These are phyloP conservation scores for Synergus umbraculus DNA, from an alignment of 2,888 invertebrate genomes.

Conservation along the genomic window DNA sequence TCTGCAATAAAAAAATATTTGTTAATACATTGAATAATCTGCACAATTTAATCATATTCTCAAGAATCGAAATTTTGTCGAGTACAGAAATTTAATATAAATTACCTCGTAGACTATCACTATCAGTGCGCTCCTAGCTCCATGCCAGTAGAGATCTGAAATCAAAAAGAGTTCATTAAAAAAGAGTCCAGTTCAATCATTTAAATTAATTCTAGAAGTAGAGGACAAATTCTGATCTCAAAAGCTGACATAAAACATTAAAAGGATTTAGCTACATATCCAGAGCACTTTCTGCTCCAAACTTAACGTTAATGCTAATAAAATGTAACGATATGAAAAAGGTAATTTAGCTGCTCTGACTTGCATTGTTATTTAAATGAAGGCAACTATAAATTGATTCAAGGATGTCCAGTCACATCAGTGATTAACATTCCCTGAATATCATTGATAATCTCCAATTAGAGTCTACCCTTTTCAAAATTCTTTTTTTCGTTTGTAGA, in stretches of 20 bases:
- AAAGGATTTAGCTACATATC: neutral
- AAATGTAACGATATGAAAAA: conserved; percentile 12
- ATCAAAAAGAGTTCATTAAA: conserved; percentile 51
- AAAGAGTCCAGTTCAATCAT: neutral
- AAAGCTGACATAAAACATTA: neutral
- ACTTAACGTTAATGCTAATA: conserved; percentile 28
- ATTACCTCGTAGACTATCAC: conserved; percentile 75
- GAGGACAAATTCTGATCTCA: conserved; percentile 10
- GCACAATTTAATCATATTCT: neutral
- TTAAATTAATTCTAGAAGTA: neutral
- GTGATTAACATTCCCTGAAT: conserved; percentile 24
- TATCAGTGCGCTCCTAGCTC: conserved; percentile 77
- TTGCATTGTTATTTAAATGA: conserved; percentile 37
- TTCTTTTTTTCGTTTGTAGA: neutral
- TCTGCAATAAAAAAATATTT: conserved; percentile 63
- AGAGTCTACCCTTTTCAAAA: neutral
- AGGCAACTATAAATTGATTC: conserved; percentile 28
- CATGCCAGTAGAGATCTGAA: conserved; percentile 78
- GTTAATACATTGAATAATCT: neutral
- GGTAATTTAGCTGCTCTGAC: conserved; percentile 32
- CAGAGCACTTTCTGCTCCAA: conserved; percentile 2
- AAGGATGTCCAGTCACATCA: conserved; percentile 30
- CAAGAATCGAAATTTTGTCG: conserved; percentile 45
- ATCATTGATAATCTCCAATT: conserved; percentile 2
- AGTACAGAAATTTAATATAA: conserved; percentile 52